phyloP scores from a whole-genome alignment of 2,113 vertebrate genomes.

The Crotalus horridus region DNA sequence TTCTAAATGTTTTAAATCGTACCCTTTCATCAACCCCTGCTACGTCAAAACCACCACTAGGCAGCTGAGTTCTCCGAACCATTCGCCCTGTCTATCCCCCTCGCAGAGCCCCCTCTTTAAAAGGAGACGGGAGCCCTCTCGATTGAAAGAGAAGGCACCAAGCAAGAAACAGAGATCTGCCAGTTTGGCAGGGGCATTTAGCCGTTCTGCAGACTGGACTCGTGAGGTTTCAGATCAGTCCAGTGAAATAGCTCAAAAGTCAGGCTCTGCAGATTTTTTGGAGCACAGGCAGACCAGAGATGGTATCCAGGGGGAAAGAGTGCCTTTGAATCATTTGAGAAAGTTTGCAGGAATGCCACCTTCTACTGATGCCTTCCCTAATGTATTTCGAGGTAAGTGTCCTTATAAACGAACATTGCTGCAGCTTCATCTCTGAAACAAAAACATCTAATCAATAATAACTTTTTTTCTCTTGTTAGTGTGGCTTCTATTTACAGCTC shows the following conservation, averaged over 20 bases:
- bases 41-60: conserved; percentile 96
- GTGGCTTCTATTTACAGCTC: not conserved
- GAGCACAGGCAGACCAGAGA: conserved; percentile 63
- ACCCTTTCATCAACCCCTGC: conserved; percentile 82
- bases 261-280: conserved; percentile 73
- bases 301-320: conserved; percentile 62
- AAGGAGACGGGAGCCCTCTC: conserved; percentile 67
- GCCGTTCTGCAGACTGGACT: conserved; percentile 92
- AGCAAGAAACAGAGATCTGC: conserved; percentile 72
- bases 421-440: not conserved
- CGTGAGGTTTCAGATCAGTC: conserved; percentile 70
- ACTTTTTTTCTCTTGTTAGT: not conserved
- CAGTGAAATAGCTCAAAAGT: conserved; percentile 39
- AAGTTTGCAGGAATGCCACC: conserved; percentile 75
- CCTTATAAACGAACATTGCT: conserved; percentile 3
- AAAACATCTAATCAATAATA: no score
- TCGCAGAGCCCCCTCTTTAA: conserved; percentile 81
- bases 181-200: conserved; percentile 73
- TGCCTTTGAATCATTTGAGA: conserved; percentile 67
- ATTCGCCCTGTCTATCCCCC: conserved; percentile 81
- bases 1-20: conserved; percentile 80
- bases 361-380: conserved; percentile 80
- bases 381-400: conserved; percentile 88
- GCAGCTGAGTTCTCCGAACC: conserved; percentile 88
- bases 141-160: conserved; percentile 57